These are phyloP conservation scores for Turritopsis dohrnii DNA, from an alignment of 30 jellyfish, hydroid and myxozoan genomes.

Conservation along the genomic window DNA sequence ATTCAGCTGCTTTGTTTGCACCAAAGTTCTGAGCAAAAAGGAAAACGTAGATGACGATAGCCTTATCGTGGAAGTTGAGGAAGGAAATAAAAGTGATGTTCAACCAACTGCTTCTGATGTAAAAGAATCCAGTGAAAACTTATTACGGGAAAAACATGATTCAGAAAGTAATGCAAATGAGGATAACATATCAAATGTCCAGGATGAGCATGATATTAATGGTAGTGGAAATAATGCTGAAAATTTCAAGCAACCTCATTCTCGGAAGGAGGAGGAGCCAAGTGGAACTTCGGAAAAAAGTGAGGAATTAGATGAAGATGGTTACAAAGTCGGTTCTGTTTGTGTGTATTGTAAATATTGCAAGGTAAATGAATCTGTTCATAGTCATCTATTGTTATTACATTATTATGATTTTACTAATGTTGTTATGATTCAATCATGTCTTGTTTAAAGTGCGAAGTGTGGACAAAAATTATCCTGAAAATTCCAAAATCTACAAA, in stretches of 20 bases:
- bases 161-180: too few species aligned
- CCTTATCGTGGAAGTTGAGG: background rate
- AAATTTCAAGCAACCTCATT: background rate
- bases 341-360: slow-evolving; percentile 89
- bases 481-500: too few species aligned
- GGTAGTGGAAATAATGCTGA: background rate
- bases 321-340: slow-evolving; percentile 73
- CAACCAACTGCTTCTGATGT: background rate
- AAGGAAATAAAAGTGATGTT: background rate
- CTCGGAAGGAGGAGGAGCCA: background rate
- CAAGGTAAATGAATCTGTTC: too few species aligned
- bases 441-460: too few species aligned
- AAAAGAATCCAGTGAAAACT: background rate
- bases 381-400: too few species aligned
- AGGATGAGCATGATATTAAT: background rate
- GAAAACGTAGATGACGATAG: background rate
- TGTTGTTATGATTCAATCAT: too few species aligned
- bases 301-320: slow-evolving; percentile 12
- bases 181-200: too few species aligned
- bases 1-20: background rate
- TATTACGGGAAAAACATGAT: too few species aligned
- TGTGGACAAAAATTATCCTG: too few species aligned
- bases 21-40: background rate
- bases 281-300: background rate
- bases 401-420: too few species aligned